A percentile compares a stretch with the other conserved stretches of the same genome.
phyloP scores from a whole-genome alignment of 1,140 invertebrate genomes.

The Lamellibrachia luymesi region DNA sequence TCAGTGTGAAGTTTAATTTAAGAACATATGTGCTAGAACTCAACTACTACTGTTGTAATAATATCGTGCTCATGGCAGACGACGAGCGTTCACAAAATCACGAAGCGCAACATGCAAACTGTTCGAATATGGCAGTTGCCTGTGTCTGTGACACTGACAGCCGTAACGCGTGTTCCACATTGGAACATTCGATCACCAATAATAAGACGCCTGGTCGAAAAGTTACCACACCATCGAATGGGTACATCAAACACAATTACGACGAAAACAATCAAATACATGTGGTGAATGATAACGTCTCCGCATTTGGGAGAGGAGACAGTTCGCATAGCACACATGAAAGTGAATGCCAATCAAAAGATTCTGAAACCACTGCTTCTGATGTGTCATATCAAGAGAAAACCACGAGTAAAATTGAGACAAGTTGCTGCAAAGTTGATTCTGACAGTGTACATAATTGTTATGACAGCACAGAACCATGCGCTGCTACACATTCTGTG shows the following conservation, averaged over 20 bases:
- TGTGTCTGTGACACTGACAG: neutral
- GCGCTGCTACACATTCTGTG: neutral
- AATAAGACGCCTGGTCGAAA: neutral
- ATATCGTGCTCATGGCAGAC: constrained; percentile 3
- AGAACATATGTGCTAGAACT: neutral
- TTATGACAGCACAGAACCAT: neutral
- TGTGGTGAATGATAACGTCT: neutral
- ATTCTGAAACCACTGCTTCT: neutral
- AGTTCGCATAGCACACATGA: neutral
- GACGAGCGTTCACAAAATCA: neutral
- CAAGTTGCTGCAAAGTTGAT: neutral
- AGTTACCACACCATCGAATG: neutral
- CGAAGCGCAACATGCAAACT: constrained; percentile 3
- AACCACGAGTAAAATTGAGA: neutral
- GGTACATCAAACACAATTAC: neutral
- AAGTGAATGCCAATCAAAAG: neutral
- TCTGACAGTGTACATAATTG: neutral
- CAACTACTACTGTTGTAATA: neutral
- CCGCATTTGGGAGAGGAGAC: neutral
- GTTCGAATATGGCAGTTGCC: neutral
- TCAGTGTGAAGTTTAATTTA: constrained; percentile 1
- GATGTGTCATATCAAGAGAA: neutral
- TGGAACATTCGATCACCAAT: neutral
- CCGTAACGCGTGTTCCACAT: neutral
- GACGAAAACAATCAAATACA: neutral